Percentiles rank a stretch among this genome's conserved stretches.
Evolutionary conservation across 2,113 vertebrate genomes (phyloP).

Genomic region (Rhabdomys dilectus): DNA sequence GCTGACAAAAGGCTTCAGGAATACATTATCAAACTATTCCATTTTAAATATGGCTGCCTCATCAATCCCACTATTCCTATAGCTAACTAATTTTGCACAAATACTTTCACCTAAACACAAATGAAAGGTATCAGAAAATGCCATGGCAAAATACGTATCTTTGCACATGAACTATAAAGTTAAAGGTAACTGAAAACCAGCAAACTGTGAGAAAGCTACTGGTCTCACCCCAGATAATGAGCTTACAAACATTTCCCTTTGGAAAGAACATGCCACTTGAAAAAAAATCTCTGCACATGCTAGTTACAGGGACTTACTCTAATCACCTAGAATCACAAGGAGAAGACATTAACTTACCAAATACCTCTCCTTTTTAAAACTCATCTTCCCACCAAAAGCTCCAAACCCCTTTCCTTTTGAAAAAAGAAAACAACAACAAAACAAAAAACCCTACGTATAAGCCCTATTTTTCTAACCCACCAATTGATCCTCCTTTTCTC

Average conservation of each 20-base stretch:
- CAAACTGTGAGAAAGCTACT: not conserved
- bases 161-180: not conserved
- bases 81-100: not conserved
- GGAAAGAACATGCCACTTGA: not conserved
- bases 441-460: not conserved
- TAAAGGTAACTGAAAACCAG: not conserved
- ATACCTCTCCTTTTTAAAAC: not conserved
- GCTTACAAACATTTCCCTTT: not conserved
- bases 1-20: not conserved
- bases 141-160: not conserved
- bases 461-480: not conserved
- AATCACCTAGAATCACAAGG: not conserved
- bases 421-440: not conserved
- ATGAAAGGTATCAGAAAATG: not conserved
- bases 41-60: accelerated
- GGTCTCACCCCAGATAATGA: not conserved
- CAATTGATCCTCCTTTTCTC: not conserved
- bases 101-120: not conserved
- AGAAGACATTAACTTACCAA: not conserved
- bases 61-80: not conserved
- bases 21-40: not conserved
- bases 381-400: too few relatives aligned
- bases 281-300: not conserved
- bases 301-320: not conserved
- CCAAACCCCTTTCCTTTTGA: not conserved